Evolutionary conservation across 2,113 vertebrate species (phyloP).

Genomic region (Indicator maculatus): DNA sequence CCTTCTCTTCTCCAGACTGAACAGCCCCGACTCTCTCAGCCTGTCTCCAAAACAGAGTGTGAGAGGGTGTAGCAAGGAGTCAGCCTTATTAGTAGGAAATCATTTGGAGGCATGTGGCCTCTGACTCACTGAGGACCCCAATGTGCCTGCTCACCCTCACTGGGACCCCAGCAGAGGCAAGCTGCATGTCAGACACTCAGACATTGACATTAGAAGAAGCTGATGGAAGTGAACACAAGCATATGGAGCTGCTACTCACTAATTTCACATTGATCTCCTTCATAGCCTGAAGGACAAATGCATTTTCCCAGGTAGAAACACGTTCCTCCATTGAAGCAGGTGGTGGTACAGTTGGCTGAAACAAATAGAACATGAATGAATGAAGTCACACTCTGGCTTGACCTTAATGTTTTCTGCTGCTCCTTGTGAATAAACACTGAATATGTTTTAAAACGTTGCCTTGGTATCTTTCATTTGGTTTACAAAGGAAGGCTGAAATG

Average conservation of each 20-base stretch:
- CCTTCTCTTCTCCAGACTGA: no score
- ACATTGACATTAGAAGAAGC: neutral
- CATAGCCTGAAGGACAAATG: slow-evolving; percentile 84
- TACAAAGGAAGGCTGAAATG: neutral
- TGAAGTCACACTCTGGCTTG: neutral
- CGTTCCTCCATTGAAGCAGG: slow-evolving; percentile 87
- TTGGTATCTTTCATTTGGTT: neutral
- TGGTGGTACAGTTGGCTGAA: slow-evolving; percentile 86
- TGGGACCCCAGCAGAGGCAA: neutral
- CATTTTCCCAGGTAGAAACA: slow-evolving; percentile 91
- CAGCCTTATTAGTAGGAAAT: neutral
- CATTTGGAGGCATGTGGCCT: neutral
- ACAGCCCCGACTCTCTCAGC: no score
- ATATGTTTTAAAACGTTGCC: neutral
- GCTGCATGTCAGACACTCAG: neutral
- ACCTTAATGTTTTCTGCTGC: neutral
- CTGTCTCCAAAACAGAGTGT: neutral
- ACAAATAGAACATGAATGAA: slow-evolving; percentile 4
- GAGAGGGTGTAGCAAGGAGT: neutral
- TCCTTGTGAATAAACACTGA: neutral
- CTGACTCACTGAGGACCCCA: neutral
- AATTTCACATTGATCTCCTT: slow-evolving; percentile 86
- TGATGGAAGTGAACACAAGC: neutral
- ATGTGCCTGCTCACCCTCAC: neutral
- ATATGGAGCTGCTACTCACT: slow-evolving; percentile 77